Evolutionary conservation across 2,888 invertebrate species (phyloP).

Genomic region (Ceramica pisi): DNA sequence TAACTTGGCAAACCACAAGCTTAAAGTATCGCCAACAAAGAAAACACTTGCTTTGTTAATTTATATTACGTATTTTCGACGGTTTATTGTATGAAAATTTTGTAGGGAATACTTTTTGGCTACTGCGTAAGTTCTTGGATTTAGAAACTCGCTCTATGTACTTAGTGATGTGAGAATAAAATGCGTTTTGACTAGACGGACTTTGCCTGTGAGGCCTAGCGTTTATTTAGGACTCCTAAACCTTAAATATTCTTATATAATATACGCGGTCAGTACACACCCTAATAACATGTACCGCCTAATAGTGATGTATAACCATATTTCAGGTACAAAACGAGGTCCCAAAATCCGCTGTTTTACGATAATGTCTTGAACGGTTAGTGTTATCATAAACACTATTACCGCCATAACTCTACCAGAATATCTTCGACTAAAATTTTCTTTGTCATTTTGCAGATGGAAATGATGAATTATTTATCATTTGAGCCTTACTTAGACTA

Average conservation of each 20-base stretch:
- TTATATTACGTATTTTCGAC: conserved; percentile 41
- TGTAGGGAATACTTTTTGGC: conserved; percentile 18
- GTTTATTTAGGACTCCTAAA: conserved; percentile 35
- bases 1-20: conserved; percentile 48
- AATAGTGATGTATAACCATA: conserved; percentile 48
- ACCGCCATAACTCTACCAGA: conserved; percentile 69
- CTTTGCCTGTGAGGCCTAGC: not conserved
- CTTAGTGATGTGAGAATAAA: not conserved
- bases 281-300: conserved; percentile 17
- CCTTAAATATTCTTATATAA: conserved; percentile 29
- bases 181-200: not conserved
- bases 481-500: conserved; percentile 87
- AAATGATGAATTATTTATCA: conserved; percentile 89
- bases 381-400: conserved; percentile 69
- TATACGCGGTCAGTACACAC: conserved; percentile 27
- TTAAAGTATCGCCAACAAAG: conserved; percentile 49
- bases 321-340: conserved; percentile 57
- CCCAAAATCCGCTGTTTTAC: conserved; percentile 62
- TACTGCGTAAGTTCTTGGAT: conserved; percentile 17
- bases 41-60: conserved; percentile 53
- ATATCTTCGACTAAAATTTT: conserved; percentile 76
- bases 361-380: conserved; percentile 62
- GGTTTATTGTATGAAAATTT: conserved; percentile 29
- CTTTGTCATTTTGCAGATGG: conserved; percentile 80
- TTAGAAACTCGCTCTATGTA: conserved; percentile 24